A percentile compares a stretch with the other conserved stretches of the same genome.
phyloP scores from a whole-genome alignment of 2,113 vertebrate genomes.

The Chaetorhynchus papuensis region DNA sequence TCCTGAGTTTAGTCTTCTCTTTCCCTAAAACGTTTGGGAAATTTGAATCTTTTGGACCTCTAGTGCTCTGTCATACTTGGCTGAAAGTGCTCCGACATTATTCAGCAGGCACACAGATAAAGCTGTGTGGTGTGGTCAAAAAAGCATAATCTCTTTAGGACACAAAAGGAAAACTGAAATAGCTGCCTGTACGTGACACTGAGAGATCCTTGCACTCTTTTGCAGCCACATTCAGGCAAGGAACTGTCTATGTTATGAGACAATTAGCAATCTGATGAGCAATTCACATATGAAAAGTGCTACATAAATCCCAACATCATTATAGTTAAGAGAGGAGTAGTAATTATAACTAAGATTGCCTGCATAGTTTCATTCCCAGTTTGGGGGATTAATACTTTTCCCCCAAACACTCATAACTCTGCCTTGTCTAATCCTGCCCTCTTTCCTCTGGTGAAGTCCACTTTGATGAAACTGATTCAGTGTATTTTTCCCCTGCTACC shows the following conservation, averaged over 20 bases:
- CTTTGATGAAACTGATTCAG: neutral
- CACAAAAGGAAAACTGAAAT: neutral
- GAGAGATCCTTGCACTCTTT: neutral
- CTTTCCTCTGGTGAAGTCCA: neutral
- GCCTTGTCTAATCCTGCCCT: neutral
- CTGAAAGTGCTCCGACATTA: neutral
- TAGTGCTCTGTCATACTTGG: neutral
- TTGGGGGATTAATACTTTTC: neutral
- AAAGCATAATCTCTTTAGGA: neutral
- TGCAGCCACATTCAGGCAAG: neutral
- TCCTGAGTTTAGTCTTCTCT: neutral
- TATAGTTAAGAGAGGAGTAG: neutral
- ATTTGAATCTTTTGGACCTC: neutral
- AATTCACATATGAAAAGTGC: neutral
- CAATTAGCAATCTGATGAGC: conserved; percentile 27
- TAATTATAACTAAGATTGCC: neutral
- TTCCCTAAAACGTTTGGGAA: neutral
- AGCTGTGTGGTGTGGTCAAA: neutral
- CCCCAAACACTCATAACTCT: neutral
- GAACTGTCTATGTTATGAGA: neutral
- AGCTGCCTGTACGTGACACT: neutral
- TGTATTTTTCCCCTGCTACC: neutral
- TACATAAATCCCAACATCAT: conserved; percentile 9
- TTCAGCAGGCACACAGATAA: neutral
- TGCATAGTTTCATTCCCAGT: neutral